Percentiles rank a stretch among this genome's conserved stretches.
Evolutionary conservation across 2,797 vertebrate species (phyloP).

Genomic region (Danio tinwini): DNA sequence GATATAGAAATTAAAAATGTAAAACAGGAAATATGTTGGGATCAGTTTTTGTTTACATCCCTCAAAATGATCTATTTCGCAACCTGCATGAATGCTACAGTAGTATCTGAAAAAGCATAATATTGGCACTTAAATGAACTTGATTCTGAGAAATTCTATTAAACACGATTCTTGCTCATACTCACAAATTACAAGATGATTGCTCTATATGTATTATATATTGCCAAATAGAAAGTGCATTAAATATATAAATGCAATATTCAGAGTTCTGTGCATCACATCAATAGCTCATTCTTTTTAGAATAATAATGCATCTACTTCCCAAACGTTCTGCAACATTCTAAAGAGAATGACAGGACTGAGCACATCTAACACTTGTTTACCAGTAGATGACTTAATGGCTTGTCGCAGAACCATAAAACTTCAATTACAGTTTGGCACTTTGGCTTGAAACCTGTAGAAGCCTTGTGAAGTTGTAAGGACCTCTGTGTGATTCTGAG

Average conservation of each 20-base stretch:
- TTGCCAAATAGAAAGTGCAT: neutral
- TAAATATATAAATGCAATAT: neutral
- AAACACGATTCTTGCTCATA: neutral
- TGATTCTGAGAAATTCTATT: too few species aligned
- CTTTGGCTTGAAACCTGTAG: constrained; percentile 27
- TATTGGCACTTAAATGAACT: too few species aligned
- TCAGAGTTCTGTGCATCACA: neutral
- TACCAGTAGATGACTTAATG: constrained; percentile 43
- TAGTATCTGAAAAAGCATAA: too few species aligned
- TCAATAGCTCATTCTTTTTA: constrained; percentile 1
- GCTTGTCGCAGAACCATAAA: constrained; percentile 47
- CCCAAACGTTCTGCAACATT: constrained; percentile 20
- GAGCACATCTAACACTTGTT: constrained; percentile 38
- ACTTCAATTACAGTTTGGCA: constrained; percentile 45
- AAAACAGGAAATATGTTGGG: too few species aligned
- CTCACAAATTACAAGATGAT: neutral
- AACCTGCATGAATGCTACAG: too few species aligned
- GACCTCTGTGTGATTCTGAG: constrained; percentile 46
- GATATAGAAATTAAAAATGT: too few species aligned
- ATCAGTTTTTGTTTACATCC: too few species aligned
- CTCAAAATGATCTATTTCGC: too few species aligned
- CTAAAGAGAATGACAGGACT: constrained; percentile 27
- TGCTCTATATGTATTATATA: neutral
- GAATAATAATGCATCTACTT: constrained; percentile 9
- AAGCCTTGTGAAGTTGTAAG: constrained; percentile 41